phyloP scores from a whole-genome alignment of 2,888 invertebrate species.

The Slavum lentiscoides region DNA sequence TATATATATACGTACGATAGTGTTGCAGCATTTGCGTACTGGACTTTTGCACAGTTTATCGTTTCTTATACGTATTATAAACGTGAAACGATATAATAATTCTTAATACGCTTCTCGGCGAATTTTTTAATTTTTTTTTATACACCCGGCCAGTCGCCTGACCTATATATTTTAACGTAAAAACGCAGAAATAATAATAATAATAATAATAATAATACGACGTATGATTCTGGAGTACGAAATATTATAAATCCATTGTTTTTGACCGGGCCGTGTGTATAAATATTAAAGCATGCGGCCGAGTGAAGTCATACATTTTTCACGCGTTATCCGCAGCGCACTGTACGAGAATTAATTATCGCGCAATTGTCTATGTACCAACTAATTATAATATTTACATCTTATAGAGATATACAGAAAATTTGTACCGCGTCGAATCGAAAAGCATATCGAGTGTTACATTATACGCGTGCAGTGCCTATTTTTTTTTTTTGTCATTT shows the following conservation, averaged over 20 bases:
- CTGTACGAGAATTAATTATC: conserved; percentile 31
- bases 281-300: background rate
- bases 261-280: background rate
- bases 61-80: no score
- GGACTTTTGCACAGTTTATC: no score
- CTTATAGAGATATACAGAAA: background rate
- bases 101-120: no score
- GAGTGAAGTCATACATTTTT: background rate
- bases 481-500: no score
- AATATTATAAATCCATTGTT: background rate
- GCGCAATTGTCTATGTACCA: background rate
- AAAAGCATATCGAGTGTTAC: background rate
- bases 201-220: background rate
- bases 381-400: background rate
- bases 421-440: conserved; percentile 11
- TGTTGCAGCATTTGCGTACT: no score
- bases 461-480: background rate
- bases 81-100: no score
- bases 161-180: conserved; percentile 8
- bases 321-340: conserved; percentile 7
- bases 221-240: background rate
- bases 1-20: no score
- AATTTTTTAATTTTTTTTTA: no score
- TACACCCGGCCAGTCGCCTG: background rate
- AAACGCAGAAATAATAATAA: background rate